Evolutionary conservation across 1,140 invertebrate genomes (phyloP), one percentile per base, ranked within the genome.

Genomic region (Linepithema humile): DNA sequence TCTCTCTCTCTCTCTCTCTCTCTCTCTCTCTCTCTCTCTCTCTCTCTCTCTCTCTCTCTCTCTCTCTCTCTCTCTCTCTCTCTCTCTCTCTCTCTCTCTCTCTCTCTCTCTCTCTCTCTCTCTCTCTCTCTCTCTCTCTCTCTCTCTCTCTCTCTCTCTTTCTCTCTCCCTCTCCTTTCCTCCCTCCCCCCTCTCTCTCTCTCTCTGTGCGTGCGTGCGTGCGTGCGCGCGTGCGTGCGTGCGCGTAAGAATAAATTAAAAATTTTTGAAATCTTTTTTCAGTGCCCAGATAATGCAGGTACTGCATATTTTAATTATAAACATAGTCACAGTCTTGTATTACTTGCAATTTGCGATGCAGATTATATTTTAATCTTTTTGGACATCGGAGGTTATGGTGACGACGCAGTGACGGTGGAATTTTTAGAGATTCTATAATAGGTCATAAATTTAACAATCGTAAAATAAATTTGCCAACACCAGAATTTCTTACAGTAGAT

Each of bases 301-400:
- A 43, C 23, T 29, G 12, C 64, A 9, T 65, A 65, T 17, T 67
- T 45, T 10, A 45, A 67, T 45, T 67, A 67, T 26, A 67, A 67
- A n/a, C 5, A 67, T 29, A 29, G 20, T 1, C 20, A 67, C 4
- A 67, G 38, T 2, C 43, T 67, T 17, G 40, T 65, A 26, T 29
- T 67, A 0, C 40, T 67, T 15, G 40, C 4, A 45, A 67, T 67
- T 29, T 67, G 38, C 10, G 4, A 67, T 45, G 64, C 64, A 17
- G 6, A 67, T 45, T 67, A 67, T 45, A 45, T 43, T 17, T 17
- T 67, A 0, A 67, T 23, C 1, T 67, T 45, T n/a, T 23, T 45
- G 9, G 40, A 67, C 4, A 67, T 67, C 17, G 64, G 64, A 45
- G 64, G 2, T 3, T 62, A 62, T 26, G 23, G 12, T 2, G n/a